Conservation (phyloP, 2,888 invertebrate species). For the Nycteola revayana region DNA sequence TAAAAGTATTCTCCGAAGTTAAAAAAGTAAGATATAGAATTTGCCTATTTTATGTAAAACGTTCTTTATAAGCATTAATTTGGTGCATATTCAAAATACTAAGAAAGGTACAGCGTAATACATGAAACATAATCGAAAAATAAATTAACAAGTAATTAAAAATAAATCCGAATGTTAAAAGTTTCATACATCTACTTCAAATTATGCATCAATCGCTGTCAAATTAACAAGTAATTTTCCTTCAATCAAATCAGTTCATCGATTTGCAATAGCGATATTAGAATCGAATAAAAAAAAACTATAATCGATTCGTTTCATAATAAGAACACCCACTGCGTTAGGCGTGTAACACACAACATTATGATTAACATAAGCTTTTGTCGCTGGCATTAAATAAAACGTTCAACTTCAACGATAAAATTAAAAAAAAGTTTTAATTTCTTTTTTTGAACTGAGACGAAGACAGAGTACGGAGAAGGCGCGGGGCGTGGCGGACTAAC, state of each 20-base stretch:
- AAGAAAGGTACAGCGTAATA: no score
- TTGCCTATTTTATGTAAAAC: no score
- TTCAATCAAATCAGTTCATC: conserved; percentile 29
- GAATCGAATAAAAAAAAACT: conserved; percentile 35
- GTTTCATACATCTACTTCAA: conserved; percentile 23
- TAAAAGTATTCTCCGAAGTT: no score
- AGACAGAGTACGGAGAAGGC: conserved; percentile 70
- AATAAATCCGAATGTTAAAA: no score
- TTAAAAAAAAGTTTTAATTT: conserved; percentile 58
- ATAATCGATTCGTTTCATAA: conserved; percentile 38
- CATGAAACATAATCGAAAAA: conserved; percentile 3
- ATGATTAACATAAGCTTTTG: conserved; percentile 60
- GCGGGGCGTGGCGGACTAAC: conserved; percentile 75
- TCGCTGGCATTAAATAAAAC: conserved; percentile 53
- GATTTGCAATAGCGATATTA: conserved; percentile 33
- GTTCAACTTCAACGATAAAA: conserved; percentile 40
- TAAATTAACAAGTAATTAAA: conserved; percentile 1
- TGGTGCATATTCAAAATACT: no score
- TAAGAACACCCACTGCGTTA: conserved; percentile 50
- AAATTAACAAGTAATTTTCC: conserved; percentile 32
- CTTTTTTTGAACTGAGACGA: conserved; percentile 68
- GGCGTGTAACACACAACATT: conserved; percentile 26
- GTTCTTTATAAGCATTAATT: no score
- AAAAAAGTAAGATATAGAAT: no score
- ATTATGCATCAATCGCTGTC: conserved; percentile 34